Base-by-base conservation (phyloP, 35 echinoderm and acorn worm genomes). In the Ophiothrix spiculata region DNA sequence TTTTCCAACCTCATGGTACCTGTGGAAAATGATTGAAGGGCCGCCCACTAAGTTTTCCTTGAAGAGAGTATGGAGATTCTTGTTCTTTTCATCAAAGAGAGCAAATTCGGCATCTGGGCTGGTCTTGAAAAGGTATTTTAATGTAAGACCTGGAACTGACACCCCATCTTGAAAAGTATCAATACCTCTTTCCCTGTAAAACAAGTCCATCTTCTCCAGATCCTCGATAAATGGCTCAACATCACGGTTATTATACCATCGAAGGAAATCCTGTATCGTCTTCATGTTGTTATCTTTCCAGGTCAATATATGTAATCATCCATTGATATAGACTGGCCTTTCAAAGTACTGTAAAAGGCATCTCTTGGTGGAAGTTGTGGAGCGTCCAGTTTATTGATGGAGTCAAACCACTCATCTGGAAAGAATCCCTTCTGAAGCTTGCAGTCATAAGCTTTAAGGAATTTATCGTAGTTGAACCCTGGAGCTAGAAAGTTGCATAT, bases 131-230 rank as follows among this genome's bases (percentile, higher is more conserved):
- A 92, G 35, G 37, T 87, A 87, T 32, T 77, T 86, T 2, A 91
- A 35, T 25, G 90, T 86, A 32, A 91, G 41, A 23, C 83, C 83
- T 31, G 90, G 90, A 1, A 91, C 81, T 49, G 88, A 90, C 33
- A 84, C 84, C 12, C 79, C 79, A 19, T 83, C 75, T 45, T 91
- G 79, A 41, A 91, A 91, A 83, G 77, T 91, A 32, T 91, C 83
- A 46, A 75, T 86, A 19, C 42, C 60, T 80, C 45, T 79, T 38
- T 80, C 39, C 37, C 69, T 54, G 73, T 86, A 91, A 36, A 90
- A 90, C 6, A n/a, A n/a, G 23, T 75, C 74, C 88, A 90, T 90
- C 75, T 90, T 90, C 16, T 90, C 81, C 0, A 79, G 34, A 23
- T 80, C 81, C 39, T 85, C 88, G 12, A 90, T 36, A 54, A 90